phyloP scores from a whole-genome alignment of 2,888 invertebrate genomes.

The Hyposoter dolosus region DNA sequence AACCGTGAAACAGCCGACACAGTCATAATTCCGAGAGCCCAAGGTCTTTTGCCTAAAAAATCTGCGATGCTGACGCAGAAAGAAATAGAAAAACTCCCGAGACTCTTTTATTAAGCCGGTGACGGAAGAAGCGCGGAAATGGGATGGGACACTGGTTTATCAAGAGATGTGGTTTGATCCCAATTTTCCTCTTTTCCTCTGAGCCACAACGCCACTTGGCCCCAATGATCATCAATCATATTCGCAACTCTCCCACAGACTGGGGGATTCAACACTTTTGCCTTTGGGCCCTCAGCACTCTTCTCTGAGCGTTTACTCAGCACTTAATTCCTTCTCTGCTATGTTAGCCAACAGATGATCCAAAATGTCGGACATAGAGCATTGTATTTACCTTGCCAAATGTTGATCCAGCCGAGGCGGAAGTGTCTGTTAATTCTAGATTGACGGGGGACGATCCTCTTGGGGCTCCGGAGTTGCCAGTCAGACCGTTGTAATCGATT shows the following conservation, averaged over 20 bases:
- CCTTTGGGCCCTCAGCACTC: background rate
- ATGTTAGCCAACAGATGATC: background rate
- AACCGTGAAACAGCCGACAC: background rate
- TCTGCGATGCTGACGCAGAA: background rate
- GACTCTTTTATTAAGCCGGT: slow-evolving; percentile 28
- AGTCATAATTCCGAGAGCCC: slow-evolving; percentile 1
- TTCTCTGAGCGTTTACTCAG: background rate
- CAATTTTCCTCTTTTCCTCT: slow-evolving; percentile 23
- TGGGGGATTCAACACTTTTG: slow-evolving; percentile 11
- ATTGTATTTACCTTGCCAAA: slow-evolving; percentile 76
- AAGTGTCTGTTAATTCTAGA: slow-evolving; percentile 75
- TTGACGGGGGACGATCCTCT: slow-evolving; percentile 71
- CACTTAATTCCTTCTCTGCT: background rate
- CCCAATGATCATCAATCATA: slow-evolving; percentile 64
- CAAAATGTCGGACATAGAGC: background rate
- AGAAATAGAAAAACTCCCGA: background rate
- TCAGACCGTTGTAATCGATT: slow-evolving; percentile 77
- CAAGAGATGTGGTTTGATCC: background rate
- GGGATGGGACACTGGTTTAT: slow-evolving; percentile 42
- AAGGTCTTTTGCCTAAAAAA: background rate
- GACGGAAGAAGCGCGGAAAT: slow-evolving; percentile 52
- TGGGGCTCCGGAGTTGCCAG: slow-evolving; percentile 72
- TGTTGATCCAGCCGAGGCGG: slow-evolving; percentile 73
- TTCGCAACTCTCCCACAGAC: slow-evolving; percentile 39
- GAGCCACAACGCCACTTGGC: background rate